These are phyloP conservation scores for Periparus ater DNA, from an alignment of 2,797 vertebrate species.

Conservation along the genomic window DNA sequence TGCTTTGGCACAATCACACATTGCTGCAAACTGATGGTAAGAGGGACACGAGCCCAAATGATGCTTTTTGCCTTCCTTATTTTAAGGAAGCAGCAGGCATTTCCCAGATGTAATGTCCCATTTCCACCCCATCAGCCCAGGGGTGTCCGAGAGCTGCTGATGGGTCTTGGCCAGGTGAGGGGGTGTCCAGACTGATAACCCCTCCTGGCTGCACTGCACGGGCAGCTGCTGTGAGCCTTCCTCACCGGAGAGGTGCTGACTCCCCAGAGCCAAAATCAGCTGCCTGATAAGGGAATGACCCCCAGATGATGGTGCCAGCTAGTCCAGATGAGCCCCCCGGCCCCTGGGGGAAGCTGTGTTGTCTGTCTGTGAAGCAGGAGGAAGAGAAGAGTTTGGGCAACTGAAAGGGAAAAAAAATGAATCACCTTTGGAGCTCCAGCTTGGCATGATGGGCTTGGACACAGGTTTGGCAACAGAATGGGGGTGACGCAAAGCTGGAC, in stretches of 20 bases:
- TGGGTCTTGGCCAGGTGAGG: slow-evolving; percentile 11
- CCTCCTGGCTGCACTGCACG: not conserved
- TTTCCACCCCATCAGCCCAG: not conserved
- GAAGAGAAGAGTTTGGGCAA: not conserved
- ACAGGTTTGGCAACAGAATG: not conserved
- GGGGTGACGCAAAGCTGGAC: not conserved
- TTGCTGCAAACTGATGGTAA: not conserved
- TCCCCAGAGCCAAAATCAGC: not conserved
- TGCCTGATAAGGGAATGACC: slow-evolving; percentile 33
- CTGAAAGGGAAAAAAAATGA: not conserved
- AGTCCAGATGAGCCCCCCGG: not conserved
- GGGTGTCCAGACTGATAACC: slow-evolving; percentile 13
- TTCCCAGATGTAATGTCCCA: not conserved
- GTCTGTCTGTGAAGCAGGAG: not conserved
- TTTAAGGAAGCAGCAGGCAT: not conserved
- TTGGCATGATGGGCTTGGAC: fast-evolving
- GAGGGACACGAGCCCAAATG: not conserved
- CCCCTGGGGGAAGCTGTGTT: not conserved
- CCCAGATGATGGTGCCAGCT: slow-evolving; percentile 23
- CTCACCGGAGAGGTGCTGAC: slow-evolving; percentile 56
- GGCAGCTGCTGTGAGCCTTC: slow-evolving; percentile 14
- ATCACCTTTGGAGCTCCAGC: not conserved
- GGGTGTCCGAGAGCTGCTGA: fast-evolving
- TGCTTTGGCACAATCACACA: not conserved
- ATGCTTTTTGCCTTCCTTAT: not conserved